Evolutionary conservation across 2,888 invertebrate species (phyloP).

Genomic region (Melieria omissa): DNA sequence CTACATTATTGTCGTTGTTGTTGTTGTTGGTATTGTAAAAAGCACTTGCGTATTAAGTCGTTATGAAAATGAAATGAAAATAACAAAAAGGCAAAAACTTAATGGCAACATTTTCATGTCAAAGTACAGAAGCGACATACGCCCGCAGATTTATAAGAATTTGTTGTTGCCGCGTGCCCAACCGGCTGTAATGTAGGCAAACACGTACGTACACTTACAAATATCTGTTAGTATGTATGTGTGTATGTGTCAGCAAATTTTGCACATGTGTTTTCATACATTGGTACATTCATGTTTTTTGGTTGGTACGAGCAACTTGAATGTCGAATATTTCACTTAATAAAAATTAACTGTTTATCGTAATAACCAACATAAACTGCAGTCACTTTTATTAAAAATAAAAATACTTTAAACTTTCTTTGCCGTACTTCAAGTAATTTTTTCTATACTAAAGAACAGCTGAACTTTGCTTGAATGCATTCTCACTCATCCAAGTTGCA

Average conservation of each 20-base stretch:
- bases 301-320: too few species aligned
- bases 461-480: too few species aligned
- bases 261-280: not conserved
- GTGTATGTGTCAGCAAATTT: not conserved
- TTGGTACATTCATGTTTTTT: not conserved
- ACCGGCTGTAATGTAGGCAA: not conserved
- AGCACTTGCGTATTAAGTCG: conserved; percentile 35
- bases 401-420: too few species aligned
- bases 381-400: too few species aligned
- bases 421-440: too few species aligned
- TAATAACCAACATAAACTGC: too few species aligned
- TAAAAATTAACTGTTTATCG: too few species aligned
- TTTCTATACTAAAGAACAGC: too few species aligned
- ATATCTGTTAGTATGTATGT: not conserved
- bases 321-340: too few species aligned
- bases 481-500: too few species aligned
- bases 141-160: conserved; percentile 30
- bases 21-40: conserved; percentile 10
- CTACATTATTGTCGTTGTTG: not conserved
- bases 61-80: conserved; percentile 7
- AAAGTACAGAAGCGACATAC: conserved; percentile 32
- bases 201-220: not conserved
- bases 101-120: conserved; percentile 40
- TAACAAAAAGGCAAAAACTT: conserved; percentile 22
- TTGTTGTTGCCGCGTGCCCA: too few species aligned